phyloP scores from a whole-genome alignment of 2,888 invertebrate genomes.

The Aphidoletes aphidimyza region DNA sequence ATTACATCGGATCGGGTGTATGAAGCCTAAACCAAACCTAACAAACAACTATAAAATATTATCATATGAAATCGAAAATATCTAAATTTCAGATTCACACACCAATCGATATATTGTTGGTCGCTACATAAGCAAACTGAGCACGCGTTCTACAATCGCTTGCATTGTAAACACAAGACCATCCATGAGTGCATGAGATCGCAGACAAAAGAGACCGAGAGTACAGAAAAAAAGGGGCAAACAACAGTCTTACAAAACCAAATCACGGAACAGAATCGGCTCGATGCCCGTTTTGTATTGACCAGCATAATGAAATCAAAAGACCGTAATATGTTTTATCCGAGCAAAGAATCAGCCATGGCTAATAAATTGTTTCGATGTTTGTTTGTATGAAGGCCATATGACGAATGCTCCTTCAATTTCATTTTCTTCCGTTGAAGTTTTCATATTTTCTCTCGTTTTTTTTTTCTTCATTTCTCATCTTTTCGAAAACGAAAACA shows the following conservation, averaged over 20 bases:
- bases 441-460: neutral
- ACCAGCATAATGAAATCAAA: constrained; percentile 43
- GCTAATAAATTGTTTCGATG: constrained; percentile 1
- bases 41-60: constrained; percentile 48
- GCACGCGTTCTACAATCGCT: too few relatives aligned
- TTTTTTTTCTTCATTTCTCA: neutral
- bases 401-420: constrained; percentile 41
- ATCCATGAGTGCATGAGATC: neutral
- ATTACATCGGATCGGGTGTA: neutral
- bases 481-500: neutral
- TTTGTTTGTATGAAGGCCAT: constrained; percentile 24
- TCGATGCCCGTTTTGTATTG: neutral
- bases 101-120: neutral
- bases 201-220: neutral
- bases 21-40: neutral
- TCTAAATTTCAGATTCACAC: constrained; percentile 52
- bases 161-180: neutral
- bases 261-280: neutral
- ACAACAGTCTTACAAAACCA: neutral
- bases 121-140: neutral
- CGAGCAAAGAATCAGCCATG: neutral
- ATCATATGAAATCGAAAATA: constrained; percentile 53
- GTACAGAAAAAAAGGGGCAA: neutral
- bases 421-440: constrained; percentile 37
- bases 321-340: constrained; percentile 29